These are phyloP conservation scores for Calcarius lapponicus DNA, from an alignment of 2,797 vertebrate species.

Conservation along the genomic window DNA sequence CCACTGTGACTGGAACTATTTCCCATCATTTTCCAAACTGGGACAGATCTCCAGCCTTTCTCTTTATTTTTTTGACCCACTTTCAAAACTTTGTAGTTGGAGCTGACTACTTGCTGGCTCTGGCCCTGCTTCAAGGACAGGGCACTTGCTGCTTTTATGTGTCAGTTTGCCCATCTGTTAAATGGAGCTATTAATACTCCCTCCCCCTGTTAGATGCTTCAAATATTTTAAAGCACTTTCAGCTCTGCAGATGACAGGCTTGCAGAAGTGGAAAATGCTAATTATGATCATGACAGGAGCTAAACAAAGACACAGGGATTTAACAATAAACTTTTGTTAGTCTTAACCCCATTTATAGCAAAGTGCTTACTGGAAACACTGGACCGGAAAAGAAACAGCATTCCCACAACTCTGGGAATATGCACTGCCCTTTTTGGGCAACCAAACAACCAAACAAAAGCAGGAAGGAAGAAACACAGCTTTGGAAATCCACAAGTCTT, in stretches of 20 bases:
- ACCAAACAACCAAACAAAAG: constrained; percentile 48
- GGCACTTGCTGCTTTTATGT: constrained; percentile 43
- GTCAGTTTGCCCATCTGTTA: constrained; percentile 55
- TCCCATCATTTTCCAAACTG: background rate
- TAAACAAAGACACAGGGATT: background rate
- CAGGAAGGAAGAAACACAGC: constrained; percentile 62
- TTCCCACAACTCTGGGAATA: constrained; percentile 47
- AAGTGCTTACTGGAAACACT: constrained; percentile 9
- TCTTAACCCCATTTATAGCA: background rate
- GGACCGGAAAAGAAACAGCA: constrained; percentile 35
- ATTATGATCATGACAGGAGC: constrained; percentile 35
- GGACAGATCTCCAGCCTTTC: background rate
- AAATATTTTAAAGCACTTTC: constrained; percentile 46
- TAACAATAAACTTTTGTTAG: constrained; percentile 26
- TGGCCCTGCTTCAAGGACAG: constrained; percentile 51
- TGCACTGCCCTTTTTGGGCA: background rate
- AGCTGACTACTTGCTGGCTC: background rate
- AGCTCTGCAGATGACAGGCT: constrained; percentile 52
- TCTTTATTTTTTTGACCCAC: constrained; percentile 30
- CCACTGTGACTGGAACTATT: background rate
- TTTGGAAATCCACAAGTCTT: background rate
- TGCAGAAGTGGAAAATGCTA: constrained; percentile 55
- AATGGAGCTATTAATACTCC: constrained; percentile 49
- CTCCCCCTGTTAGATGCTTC: constrained; percentile 18
- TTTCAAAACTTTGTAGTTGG: background rate